Base-by-base conservation (phyloP, 2,888 invertebrate genomes). In the Spilosoma lubricipeda region DNA sequence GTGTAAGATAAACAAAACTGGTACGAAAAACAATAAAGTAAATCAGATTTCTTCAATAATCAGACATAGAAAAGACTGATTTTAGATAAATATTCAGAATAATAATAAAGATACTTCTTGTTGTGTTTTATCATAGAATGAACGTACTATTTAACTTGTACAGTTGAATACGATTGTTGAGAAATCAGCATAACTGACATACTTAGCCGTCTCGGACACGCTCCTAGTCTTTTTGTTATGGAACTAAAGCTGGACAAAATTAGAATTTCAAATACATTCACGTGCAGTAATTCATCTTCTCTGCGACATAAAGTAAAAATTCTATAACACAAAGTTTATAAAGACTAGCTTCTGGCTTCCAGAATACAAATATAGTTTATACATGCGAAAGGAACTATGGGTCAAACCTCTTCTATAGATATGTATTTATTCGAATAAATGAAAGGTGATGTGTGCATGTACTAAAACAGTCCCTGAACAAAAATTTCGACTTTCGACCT, bases 231-330 rank as follows among this genome's bases (percentile, higher is more conserved):
- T 90, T 90, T 91, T 90, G 87, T 82, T 84, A 76, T 70, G 77
- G 77, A 87, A 87, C 87, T 87, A 86, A 82, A 86, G 84, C 72
- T 79, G 83, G 86, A 85, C 86, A 81, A 84, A 90, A 87, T 88
- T 88, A 90, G 90, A 90, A 84, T 85, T 88, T 86, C 87, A 86
- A 90, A 90, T 90, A 89, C 91, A 92, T 90, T 91, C 85, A 88
- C 85, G 85, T 89, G 88, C 80, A 82, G 83, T 85, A 86, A 88
- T 87, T 87, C 86, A 88, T 87, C 80, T 81, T 82, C 81, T 82
- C 69, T 75, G 73, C 64, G 72, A 69, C 67, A 77, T 79, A 77
- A 79, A 75, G 74, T 66, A 72, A 80, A 78, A 77, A 77, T 75
- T 39, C 42, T 65, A 73, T 67, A 69, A 67, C 56, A 74, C 63